Evolutionary conservation across 2,888 invertebrate species (phyloP).

Genomic region (Drosophila lutescens): DNA sequence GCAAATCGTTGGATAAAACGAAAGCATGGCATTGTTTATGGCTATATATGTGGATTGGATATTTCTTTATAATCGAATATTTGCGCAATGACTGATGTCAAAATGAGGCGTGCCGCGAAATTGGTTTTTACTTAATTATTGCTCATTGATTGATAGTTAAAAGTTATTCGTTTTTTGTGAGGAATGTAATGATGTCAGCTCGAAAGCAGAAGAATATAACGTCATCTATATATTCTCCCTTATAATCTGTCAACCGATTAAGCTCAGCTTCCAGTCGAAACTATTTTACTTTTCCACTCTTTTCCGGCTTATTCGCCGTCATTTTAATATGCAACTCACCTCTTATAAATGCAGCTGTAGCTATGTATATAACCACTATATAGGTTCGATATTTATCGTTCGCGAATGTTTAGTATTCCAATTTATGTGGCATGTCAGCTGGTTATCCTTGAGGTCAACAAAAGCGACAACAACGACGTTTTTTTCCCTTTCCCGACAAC

Average conservation of each 20-base stretch:
- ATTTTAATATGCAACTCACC: slow-evolving; percentile 61
- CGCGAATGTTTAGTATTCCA: slow-evolving; percentile 68
- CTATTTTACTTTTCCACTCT: slow-evolving; percentile 5
- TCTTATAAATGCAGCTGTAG: slow-evolving; percentile 51
- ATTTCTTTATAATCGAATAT: slow-evolving; percentile 46
- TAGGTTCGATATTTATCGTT: slow-evolving; percentile 49
- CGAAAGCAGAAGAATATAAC: slow-evolving; percentile 10
- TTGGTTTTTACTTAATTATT: slow-evolving; percentile 26
- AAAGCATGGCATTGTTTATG: slow-evolving; percentile 70
- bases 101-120: slow-evolving; percentile 49
- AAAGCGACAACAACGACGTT: slow-evolving; percentile 24
- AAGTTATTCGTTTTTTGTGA: not conserved
- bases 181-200: slow-evolving; percentile 41
- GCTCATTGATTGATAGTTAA: slow-evolving; percentile 24
- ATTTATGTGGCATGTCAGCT: slow-evolving; percentile 79
- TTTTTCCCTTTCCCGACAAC: slow-evolving; percentile 42
- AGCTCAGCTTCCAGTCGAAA: not conserved
- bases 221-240: slow-evolving; percentile 9
- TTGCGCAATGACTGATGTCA: slow-evolving; percentile 58
- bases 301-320: slow-evolving; percentile 2
- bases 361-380: slow-evolving; percentile 33
- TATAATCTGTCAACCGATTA: not conserved
- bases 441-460: slow-evolving; percentile 73
- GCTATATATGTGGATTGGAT: too few species aligned
- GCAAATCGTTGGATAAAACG: slow-evolving; percentile 55